Evolutionary conservation across 2,113 vertebrate genomes (phyloP).

Genomic region (Leucosticte australis): DNA sequence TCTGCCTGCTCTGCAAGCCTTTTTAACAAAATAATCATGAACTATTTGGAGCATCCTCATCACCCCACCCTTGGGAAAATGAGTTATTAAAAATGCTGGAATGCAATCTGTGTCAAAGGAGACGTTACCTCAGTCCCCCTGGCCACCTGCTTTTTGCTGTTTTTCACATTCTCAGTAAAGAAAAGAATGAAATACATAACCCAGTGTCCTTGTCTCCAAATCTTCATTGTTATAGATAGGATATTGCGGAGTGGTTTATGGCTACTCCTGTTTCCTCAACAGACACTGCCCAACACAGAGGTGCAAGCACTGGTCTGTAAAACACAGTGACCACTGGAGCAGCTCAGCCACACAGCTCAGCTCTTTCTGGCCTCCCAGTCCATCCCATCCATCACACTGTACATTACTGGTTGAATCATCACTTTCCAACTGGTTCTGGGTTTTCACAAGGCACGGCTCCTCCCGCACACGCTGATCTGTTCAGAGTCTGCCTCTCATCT

Average conservation of each 20-base stretch:
- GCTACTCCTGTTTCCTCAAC: background rate
- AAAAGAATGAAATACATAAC: background rate
- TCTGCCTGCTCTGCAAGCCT: background rate
- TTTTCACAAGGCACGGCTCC: background rate
- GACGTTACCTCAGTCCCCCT: background rate
- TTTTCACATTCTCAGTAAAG: background rate
- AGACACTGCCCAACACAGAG: background rate
- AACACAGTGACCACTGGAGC: background rate
- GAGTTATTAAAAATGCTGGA: conserved; percentile 6
- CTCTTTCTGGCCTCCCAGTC: background rate
- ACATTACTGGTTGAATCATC: background rate
- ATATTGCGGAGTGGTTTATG: conserved; percentile 15
- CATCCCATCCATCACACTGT: background rate
- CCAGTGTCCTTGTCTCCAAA: conserved; percentile 7
- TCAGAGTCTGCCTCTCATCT: background rate
- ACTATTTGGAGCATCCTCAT: background rate
- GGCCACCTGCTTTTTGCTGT: background rate
- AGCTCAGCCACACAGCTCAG: background rate
- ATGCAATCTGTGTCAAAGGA: background rate
- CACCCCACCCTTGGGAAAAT: background rate
- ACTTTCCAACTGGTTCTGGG: background rate
- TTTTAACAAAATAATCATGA: background rate
- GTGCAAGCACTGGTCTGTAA: background rate
- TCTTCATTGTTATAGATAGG: background rate
- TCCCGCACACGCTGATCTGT: background rate